phyloP scores from a whole-genome alignment of 2,113 vertebrate genomes.

The Hymenochirus boettgeri region DNA sequence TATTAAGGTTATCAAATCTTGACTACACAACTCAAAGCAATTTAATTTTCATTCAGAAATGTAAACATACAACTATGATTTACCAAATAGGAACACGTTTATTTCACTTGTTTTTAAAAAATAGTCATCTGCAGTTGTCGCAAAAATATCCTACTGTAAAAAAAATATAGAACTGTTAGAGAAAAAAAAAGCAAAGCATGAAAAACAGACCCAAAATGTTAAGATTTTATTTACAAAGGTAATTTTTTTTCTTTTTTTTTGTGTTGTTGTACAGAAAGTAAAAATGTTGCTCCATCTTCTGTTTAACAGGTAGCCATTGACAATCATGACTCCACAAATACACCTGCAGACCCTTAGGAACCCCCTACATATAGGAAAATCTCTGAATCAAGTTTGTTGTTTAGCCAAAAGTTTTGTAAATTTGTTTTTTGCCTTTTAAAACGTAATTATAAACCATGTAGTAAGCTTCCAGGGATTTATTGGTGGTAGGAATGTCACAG shows the following conservation, averaged over 20 bases:
- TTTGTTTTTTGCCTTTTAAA: conserved; percentile 35
- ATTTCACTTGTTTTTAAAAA: conserved; percentile 65
- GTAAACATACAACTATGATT: conserved; percentile 57
- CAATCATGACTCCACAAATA: conserved; percentile 71
- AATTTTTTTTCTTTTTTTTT: conserved; percentile 45
- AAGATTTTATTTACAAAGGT: conserved; percentile 97
- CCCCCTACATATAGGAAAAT: conserved; percentile 82
- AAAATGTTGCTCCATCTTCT: conserved; percentile 88
- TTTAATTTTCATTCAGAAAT: conserved; percentile 49
- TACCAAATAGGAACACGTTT: conserved; percentile 60
- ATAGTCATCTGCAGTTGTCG: conserved; percentile 56
- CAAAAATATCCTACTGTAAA: conserved; percentile 59
- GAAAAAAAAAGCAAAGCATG: conserved; percentile 55
- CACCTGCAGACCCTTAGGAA: conserved; percentile 71
- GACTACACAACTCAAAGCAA: conserved; percentile 13
- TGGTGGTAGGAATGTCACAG: conserved; percentile 79
- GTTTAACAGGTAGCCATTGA: conserved; percentile 73
- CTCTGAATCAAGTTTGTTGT: conserved; percentile 70
- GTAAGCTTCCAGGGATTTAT: conserved; percentile 66
- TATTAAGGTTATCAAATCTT: too few relatives aligned
- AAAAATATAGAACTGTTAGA: conserved; percentile 48
- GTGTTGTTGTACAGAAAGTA: conserved; percentile 85
- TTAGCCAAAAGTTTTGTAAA: conserved; percentile 51
- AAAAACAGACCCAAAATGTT: conserved; percentile 80
- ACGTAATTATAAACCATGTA: conserved; percentile 57